Percentiles rank a stretch among this genome's conserved stretches.
phyloP scores from a whole-genome alignment of 2,888 invertebrate species.

The Phymatocera aterrima region DNA sequence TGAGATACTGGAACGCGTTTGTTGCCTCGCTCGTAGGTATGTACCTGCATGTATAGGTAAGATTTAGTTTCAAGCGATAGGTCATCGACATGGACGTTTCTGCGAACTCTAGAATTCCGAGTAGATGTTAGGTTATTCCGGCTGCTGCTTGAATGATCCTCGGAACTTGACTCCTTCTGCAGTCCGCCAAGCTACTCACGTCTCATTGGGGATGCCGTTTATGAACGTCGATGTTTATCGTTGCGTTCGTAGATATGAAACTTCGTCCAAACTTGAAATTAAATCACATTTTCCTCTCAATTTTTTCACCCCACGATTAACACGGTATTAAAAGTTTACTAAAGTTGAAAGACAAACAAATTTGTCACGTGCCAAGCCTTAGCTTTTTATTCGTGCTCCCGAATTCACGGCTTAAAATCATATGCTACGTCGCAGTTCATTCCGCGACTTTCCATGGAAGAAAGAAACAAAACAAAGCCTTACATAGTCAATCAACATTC shows the following conservation, averaged over 20 bases:
- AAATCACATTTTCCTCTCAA: neutral
- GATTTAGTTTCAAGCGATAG: slow-evolving; percentile 27
- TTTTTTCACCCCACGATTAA: neutral
- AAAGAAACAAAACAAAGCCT: slow-evolving; percentile 16
- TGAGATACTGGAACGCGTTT: neutral
- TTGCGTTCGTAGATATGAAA: neutral
- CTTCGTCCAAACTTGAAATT: neutral
- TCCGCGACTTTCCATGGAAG: neutral
- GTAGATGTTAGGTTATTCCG: slow-evolving; percentile 46
- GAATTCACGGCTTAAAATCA: neutral
- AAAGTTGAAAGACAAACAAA: neutral
- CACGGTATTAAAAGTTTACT: neutral
- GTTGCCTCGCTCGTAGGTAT: neutral
- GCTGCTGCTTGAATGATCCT: slow-evolving; percentile 45
- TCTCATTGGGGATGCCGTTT: slow-evolving; percentile 38
- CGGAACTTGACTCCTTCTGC: slow-evolving; percentile 39
- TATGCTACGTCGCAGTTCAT: neutral
- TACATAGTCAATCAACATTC: slow-evolving; percentile 38
- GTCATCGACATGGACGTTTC: slow-evolving; percentile 44
- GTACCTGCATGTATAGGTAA: neutral
- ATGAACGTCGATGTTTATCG: neutral
- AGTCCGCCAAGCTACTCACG: slow-evolving; percentile 4
- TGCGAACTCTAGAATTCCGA: slow-evolving; percentile 46
- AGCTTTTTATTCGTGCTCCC: neutral
- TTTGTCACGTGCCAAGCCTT: neutral